A percentile compares a stretch with the other conserved stretches of the same genome.
These are phyloP conservation scores for Lacanobia wlatinum DNA, from an alignment of 2,888 invertebrate species.

Conservation along the genomic window DNA sequence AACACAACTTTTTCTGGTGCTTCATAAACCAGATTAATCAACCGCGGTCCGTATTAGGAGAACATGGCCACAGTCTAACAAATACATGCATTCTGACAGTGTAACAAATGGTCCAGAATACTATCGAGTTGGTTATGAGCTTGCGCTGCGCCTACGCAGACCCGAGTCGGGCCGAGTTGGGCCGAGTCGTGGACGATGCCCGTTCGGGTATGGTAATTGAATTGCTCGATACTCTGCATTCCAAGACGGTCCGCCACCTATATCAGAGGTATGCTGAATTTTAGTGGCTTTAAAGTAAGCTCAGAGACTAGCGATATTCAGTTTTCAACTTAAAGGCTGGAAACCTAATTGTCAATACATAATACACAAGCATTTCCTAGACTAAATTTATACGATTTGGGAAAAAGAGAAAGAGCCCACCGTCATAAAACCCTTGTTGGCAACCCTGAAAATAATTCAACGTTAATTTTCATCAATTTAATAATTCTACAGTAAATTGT, in stretches of 20 bases:
- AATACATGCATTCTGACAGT: background rate
- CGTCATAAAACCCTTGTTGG: no score
- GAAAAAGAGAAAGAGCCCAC: no score
- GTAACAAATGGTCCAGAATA: slow-evolving; percentile 21
- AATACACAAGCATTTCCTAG: no score
- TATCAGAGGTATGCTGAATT: slow-evolving; percentile 21
- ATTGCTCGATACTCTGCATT: slow-evolving; percentile 58
- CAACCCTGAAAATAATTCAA: no score
- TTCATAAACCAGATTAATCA: slow-evolving; percentile 36
- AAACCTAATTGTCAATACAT: background rate
- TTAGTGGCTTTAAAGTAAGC: background rate
- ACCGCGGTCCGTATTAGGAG: background rate
- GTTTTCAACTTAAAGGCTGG: background rate
- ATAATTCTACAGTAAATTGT: no score
- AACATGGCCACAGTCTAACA: slow-evolving; percentile 5
- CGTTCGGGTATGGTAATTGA: slow-evolving; percentile 62
- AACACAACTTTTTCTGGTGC: slow-evolving; percentile 16
- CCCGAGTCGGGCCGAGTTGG: background rate
- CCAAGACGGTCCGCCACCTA: slow-evolving; percentile 43
- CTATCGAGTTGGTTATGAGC: slow-evolving; percentile 14
- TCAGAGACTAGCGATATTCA: background rate
- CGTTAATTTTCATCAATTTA: no score
- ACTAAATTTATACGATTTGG: no score
- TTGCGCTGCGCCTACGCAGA: slow-evolving; percentile 45
- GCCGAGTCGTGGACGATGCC: slow-evolving; percentile 34